Conservation (phyloP, 2,113 vertebrate species). For the Psittacus erithacus region DNA sequence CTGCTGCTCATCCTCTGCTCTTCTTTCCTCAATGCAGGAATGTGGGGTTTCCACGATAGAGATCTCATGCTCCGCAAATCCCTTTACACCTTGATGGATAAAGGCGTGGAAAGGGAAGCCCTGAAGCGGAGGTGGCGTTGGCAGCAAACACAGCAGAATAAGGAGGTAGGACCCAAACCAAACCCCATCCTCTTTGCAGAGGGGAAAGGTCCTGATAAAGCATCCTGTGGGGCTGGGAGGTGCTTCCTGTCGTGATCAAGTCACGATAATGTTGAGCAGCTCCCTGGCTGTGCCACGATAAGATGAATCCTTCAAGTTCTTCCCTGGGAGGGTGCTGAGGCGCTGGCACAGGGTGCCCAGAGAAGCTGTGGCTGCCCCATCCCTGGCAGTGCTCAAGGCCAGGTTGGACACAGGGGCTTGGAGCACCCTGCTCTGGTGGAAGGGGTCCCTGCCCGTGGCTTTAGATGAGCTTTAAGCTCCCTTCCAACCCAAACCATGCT, state of each 20-base stretch:
- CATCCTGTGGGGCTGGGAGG: rapidly evolving
- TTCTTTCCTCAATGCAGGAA: slow-evolving; percentile 73
- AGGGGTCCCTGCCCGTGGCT: background rate
- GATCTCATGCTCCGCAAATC: slow-evolving; percentile 94
- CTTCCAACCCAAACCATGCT: background rate
- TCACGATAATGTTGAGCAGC: background rate
- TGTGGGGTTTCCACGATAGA: slow-evolving; percentile 98
- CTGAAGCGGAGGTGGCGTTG: slow-evolving; percentile 92
- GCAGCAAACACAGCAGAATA: slow-evolving; percentile 98
- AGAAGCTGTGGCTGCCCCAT: background rate
- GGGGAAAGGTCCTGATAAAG: rapidly evolving
- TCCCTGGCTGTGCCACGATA: rapidly evolving
- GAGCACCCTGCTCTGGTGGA: background rate
- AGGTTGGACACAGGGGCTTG: background rate
- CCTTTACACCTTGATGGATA: slow-evolving; percentile 90
- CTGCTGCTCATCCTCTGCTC: background rate
- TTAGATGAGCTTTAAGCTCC: background rate
- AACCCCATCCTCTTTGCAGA: rapidly evolving
- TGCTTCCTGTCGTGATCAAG: rapidly evolving
- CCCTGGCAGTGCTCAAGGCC: background rate
- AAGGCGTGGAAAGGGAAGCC: slow-evolving; percentile 87
- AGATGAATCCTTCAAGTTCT: background rate
- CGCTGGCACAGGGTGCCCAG: background rate
- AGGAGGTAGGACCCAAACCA: slow-evolving; percentile 81
- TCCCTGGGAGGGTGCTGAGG: background rate